Conservation (phyloP, 2,888 invertebrate species). For the Plebejus melissa region DNA sequence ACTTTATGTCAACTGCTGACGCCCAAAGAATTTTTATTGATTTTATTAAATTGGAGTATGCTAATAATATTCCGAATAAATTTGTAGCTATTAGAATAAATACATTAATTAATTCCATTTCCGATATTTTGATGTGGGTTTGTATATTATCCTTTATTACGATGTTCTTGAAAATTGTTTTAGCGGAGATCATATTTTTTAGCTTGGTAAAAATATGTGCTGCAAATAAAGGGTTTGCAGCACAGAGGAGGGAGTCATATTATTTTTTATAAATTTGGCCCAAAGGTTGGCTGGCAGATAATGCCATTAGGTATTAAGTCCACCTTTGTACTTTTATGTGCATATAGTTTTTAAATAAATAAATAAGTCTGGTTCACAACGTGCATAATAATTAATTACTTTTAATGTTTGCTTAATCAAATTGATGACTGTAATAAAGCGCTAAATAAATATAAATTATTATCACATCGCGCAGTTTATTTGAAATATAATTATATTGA, state of each 20-base stretch:
- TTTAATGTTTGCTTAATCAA: slow-evolving; percentile 10
- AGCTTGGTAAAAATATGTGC: background rate
- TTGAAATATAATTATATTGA: slow-evolving; percentile 20
- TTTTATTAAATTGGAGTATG: slow-evolving; percentile 26
- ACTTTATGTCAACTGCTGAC: slow-evolving; percentile 14
- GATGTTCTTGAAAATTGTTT: slow-evolving; percentile 9
- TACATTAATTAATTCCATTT: slow-evolving; percentile 24
- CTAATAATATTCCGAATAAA: slow-evolving; percentile 17
- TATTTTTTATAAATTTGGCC: background rate
- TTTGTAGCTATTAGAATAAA: slow-evolving; percentile 24
- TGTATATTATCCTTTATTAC: background rate
- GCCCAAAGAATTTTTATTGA: slow-evolving; percentile 11
- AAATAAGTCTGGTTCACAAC: background rate
- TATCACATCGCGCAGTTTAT: slow-evolving; percentile 13
- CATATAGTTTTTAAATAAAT: too few species aligned
- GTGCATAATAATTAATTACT: slow-evolving; percentile 6
- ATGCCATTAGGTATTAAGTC: too few species aligned
- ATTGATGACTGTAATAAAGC: slow-evolving; percentile 19
- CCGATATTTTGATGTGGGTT: slow-evolving; percentile 5
- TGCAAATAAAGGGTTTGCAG: background rate
- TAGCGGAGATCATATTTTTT: background rate
- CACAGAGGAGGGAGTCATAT: background rate
- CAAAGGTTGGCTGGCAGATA: too few species aligned
- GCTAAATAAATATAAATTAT: slow-evolving; percentile 23
- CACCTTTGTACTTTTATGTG: too few species aligned